phyloP scores from a whole-genome alignment of 2,888 invertebrate genomes.

The Scaptodrosophila latifasciaeformis region DNA sequence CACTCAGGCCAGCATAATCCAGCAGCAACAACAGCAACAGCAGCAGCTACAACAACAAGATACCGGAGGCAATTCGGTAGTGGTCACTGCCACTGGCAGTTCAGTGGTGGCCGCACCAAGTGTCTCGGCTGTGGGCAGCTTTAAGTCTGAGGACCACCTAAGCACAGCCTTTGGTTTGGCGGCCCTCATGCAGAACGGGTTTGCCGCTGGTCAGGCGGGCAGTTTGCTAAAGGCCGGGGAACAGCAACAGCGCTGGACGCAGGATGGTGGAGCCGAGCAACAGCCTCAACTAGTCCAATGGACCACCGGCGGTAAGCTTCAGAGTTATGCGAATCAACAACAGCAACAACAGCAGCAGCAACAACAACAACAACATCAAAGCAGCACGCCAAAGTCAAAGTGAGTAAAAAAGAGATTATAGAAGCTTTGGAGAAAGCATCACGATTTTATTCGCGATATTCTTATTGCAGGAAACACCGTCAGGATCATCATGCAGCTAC shows the following conservation, averaged over 20 bases:
- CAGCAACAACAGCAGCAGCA: constrained; percentile 63
- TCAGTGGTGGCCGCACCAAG: constrained; percentile 57
- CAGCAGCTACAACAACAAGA: constrained; percentile 44
- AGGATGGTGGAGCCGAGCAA: constrained; percentile 50
- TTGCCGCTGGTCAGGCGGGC: constrained; percentile 75
- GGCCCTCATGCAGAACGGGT: constrained; percentile 81
- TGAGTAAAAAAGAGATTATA: constrained; percentile 49
- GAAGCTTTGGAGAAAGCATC: no score
- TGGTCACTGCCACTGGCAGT: constrained; percentile 61
- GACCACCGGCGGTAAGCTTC: constrained; percentile 85
- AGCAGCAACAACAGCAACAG: constrained; percentile 51
- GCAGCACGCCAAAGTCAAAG: constrained; percentile 68
- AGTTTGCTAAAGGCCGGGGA: constrained; percentile 54
- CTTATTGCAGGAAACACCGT: constrained; percentile 66
- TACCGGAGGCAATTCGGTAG: constrained; percentile 56
- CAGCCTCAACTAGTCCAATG: constrained; percentile 72
- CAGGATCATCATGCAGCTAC: constrained; percentile 55
- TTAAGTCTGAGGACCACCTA: constrained; percentile 84
- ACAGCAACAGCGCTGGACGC: constrained; percentile 63
- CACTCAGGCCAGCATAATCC: constrained; percentile 59
- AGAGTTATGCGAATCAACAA: constrained; percentile 77
- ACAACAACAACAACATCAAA: constrained; percentile 53
- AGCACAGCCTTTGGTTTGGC: constrained; percentile 84
- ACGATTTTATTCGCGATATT: no score
- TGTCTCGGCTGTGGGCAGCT: constrained; percentile 63